Evolutionary conservation across 1,140 invertebrate species (phyloP), one percentile per base, ranked within the genome.

Genomic region (Aphidius gifuensis): DNA sequence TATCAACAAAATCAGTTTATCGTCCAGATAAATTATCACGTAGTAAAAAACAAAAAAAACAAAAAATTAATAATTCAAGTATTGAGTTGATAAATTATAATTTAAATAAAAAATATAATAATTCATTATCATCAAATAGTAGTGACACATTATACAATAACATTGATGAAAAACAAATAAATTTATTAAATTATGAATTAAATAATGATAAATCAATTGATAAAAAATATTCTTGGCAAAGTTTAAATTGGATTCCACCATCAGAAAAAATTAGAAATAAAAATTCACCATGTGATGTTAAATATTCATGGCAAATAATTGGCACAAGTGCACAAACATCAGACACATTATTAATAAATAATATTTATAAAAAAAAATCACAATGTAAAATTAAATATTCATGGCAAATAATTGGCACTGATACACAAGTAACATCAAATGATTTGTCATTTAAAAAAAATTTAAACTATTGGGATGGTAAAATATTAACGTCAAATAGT

Each of bases 241-340:
- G 69, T 53, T 38, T 58, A 11, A 46, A 40, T 53, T 65, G 62
- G 63, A n/a, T 64, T 11, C 60, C 63, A 16, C 62, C 65, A 6
- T 51, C 42, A 5, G 42, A 67, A 59, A 64, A 62, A 38, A 57
- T 64, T 9, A 53, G 54, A 47, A 44, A 9, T 54, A 54, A 53
- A 39, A 6, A 21, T 48, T 48, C 16, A 51, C 9, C 11, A 38
- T 21, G 11, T 39, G 56, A 68, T 9, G 67, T 70, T 42, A 73
- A 69, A 48, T 75, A 75, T 62, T 74, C 72, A 1, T 74, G 72
- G 73, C 68, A 75, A 59, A 58, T 71, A 39, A 50, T 75, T 32
- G 72, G 68, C 9, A 66, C 38, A 8, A 49, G 62, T 49, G 58
- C 62, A 1, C 73, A 74, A 53, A 74, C 71, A 0, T 74, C 73